phyloP scores from a whole-genome alignment of 2,797 vertebrate genomes.

The Eulemur albifrons region DNA sequence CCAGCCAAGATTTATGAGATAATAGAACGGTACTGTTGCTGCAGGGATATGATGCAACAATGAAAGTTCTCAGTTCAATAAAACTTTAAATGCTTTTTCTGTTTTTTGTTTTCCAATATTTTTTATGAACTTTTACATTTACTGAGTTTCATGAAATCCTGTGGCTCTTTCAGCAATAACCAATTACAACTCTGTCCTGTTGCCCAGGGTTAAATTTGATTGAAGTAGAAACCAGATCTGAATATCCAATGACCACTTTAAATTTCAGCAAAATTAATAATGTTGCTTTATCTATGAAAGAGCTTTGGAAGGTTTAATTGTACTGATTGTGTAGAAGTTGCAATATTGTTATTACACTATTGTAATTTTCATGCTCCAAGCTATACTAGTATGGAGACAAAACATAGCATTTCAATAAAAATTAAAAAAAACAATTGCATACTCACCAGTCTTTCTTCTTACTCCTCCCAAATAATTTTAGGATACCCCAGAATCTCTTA shows the following conservation, averaged over 20 bases:
- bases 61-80: slow-evolving; percentile 50
- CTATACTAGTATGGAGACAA: neutral
- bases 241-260: slow-evolving; percentile 50
- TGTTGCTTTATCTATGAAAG: neutral
- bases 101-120: neutral
- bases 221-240: slow-evolving; percentile 30
- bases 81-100: slow-evolving; percentile 8
- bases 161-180: slow-evolving; percentile 35
- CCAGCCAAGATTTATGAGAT: slow-evolving; percentile 27
- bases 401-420: slow-evolving; percentile 18
- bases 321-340: slow-evolving; percentile 19
- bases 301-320: slow-evolving; percentile 45
- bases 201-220: slow-evolving; percentile 46
- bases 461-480: neutral
- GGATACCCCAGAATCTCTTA: neutral
- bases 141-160: slow-evolving; percentile 24
- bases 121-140: slow-evolving; percentile 42
- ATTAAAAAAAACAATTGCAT: neutral
- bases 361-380: neutral
- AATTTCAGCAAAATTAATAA: slow-evolving; percentile 58
- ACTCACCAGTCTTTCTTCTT: neutral
- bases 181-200: neutral
- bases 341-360: neutral
- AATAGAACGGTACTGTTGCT: neutral
- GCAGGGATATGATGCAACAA: neutral